A percentile compares a stretch with the other conserved stretches of the same genome.
Conservation (phyloP, 2,888 invertebrate species). For the Leistus spinibarbis region DNA sequence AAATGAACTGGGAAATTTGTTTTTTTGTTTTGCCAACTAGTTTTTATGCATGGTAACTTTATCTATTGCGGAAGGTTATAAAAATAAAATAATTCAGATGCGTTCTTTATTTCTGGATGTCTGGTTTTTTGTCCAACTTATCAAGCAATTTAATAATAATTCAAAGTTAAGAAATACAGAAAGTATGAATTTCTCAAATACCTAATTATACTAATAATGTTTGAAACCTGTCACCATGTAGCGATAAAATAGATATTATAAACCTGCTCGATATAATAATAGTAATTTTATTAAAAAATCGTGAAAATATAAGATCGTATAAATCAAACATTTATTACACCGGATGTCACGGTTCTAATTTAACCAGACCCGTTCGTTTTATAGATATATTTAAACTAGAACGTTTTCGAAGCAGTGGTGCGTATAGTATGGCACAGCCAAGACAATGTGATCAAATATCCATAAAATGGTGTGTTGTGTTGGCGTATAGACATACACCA, state of each 20-base stretch:
- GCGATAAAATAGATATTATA: neutral
- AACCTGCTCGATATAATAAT: neutral
- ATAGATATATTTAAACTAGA: neutral
- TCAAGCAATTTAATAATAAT: too few species aligned
- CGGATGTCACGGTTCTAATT: neutral
- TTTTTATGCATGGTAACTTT: neutral
- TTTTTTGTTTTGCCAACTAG: neutral
- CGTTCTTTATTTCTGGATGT: neutral
- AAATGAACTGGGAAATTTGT: conserved; percentile 18
- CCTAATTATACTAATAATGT: too few species aligned
- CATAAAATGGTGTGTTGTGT: neutral
- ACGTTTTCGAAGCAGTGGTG: neutral
- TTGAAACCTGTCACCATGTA: too few species aligned
- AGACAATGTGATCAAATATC: neutral
- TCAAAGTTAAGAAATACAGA: too few species aligned
- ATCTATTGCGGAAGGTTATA: neutral
- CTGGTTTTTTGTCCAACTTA: too few species aligned
- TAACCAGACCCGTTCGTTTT: neutral
- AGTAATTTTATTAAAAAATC: neutral
- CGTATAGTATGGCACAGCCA: neutral
- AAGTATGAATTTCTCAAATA: too few species aligned
- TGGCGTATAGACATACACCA: neutral
- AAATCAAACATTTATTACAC: neutral
- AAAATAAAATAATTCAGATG: too few species aligned
- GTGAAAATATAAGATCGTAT: neutral